phyloP scores from a whole-genome alignment of 2,113 vertebrate species.

The Tiliqua scincoides region DNA sequence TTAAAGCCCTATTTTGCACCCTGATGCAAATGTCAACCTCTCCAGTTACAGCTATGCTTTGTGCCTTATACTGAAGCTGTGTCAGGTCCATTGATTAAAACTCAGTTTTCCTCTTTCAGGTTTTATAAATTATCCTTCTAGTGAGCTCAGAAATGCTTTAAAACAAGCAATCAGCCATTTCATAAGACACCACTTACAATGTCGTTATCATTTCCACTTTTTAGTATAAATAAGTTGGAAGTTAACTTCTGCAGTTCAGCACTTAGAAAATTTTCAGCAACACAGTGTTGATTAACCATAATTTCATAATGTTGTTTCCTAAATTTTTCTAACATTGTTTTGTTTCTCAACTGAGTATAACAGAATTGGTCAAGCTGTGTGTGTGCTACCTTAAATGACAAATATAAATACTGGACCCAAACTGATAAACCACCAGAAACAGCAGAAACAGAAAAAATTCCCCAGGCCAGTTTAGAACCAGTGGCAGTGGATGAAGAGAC shows the following conservation, averaged over 20 bases:
- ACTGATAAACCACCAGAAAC: too few relatives aligned
- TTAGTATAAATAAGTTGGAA: not conserved
- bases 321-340: not conserved
- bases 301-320: slow-evolving; percentile 11
- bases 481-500: too few relatives aligned
- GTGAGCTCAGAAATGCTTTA: slow-evolving; percentile 44
- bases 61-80: slow-evolving; percentile 3
- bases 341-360: not conserved
- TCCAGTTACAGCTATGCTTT: slow-evolving; percentile 8
- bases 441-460: too few relatives aligned
- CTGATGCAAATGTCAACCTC: slow-evolving; percentile 36
- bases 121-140: slow-evolving; percentile 58
- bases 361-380: not conserved
- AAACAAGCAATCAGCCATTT: slow-evolving; percentile 35
- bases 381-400: not conserved
- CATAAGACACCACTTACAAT: slow-evolving; percentile 18
- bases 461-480: too few relatives aligned
- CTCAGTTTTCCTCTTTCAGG: slow-evolving; percentile 49
- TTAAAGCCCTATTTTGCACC: slow-evolving; percentile 28
- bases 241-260: slow-evolving; percentile 10
- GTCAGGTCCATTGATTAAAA: slow-evolving; percentile 54
- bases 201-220: slow-evolving; percentile 26
- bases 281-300: slow-evolving; percentile 1
- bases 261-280: not conserved
- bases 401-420: not conserved